Percentiles rank a stretch among this genome's conserved stretches.
Evolutionary conservation across 2,113 vertebrate genomes (phyloP).

Genomic region (Ardeotis arabs): DNA sequence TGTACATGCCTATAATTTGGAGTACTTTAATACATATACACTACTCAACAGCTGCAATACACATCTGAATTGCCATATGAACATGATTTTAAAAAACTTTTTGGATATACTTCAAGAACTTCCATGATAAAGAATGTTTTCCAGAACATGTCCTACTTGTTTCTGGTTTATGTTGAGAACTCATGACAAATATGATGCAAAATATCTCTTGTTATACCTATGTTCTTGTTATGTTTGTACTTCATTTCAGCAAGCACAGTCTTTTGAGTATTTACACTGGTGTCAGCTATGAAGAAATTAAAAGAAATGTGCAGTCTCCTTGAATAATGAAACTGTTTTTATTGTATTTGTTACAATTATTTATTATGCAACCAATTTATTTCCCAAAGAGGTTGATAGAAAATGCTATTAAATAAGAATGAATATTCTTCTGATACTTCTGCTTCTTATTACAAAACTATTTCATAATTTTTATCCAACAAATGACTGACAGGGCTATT

Average conservation of each 20-base stretch:
- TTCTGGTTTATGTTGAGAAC: neutral
- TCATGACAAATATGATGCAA: neutral
- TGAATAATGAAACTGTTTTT: neutral
- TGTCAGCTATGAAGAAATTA: neutral
- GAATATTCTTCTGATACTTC: neutral
- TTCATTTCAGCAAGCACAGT: neutral
- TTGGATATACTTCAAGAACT: neutral
- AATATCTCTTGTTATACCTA: neutral
- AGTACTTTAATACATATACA: neutral
- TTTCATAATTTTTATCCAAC: neutral
- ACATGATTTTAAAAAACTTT: neutral
- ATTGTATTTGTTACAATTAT: neutral
- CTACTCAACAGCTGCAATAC: neutral
- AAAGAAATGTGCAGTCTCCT: neutral
- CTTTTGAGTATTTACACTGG: neutral
- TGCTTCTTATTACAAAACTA: neutral
- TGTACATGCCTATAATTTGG: neutral
- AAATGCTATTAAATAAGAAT: neutral
- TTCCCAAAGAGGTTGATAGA: neutral
- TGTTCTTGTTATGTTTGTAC: neutral
- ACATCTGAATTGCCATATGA: neutral
- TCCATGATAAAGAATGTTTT: neutral
- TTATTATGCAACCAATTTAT: neutral
- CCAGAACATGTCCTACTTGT: neutral
- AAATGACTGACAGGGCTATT: neutral